A percentile compares a stretch with the other conserved stretches of the same genome.
These are phyloP conservation scores for Phyllostomus discolor DNA, from an alignment of 2,113 vertebrate genomes.

Conservation along the genomic window DNA sequence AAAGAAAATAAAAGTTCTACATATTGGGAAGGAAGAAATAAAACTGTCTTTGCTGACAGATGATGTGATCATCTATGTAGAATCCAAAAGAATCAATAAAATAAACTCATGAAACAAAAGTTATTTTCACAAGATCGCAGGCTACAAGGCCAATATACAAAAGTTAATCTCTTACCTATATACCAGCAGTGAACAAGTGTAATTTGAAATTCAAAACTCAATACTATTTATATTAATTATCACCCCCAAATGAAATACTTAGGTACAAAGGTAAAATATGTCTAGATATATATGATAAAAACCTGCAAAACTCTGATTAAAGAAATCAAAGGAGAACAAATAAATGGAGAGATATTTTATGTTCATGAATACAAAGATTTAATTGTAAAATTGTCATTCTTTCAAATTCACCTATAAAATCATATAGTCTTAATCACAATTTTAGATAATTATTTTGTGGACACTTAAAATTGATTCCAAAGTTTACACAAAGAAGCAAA, in stretches of 20 bases:
- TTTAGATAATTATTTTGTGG: neutral
- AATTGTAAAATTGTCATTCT: neutral
- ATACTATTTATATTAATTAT: neutral
- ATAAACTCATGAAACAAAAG: neutral
- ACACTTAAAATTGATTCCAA: neutral
- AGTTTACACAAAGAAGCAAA: neutral
- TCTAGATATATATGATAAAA: neutral
- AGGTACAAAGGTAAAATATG: neutral
- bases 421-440: neutral
- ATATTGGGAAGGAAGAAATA: neutral
- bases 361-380: neutral
- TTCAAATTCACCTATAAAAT: neutral
- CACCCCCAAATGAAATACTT: neutral
- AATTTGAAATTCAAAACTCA: neutral
- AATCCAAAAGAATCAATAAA: neutral
- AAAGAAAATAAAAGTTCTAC: neutral
- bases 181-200: neutral
- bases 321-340: neutral
- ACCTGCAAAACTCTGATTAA: neutral
- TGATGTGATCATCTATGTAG: neutral
- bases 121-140: neutral
- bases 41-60: neutral
- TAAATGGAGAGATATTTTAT: neutral
- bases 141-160: neutral
- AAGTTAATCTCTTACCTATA: neutral